These are phyloP conservation scores for Sisyra nigra DNA, from an alignment of 2,888 invertebrate genomes.

Conservation along the genomic window DNA sequence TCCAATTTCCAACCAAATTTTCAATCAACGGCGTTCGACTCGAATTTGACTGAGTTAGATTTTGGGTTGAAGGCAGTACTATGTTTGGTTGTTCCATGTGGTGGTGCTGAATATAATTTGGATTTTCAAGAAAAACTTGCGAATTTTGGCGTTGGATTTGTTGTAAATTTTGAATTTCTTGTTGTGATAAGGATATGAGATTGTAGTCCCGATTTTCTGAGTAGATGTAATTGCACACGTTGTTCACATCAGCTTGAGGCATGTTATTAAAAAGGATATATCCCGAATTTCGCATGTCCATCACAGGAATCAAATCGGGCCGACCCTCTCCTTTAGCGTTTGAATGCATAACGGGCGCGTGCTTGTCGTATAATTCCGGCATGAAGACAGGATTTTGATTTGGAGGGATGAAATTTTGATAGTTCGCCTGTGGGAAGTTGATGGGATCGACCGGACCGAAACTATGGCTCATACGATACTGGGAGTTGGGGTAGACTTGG, in stretches of 20 bases:
- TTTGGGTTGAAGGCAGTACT: constrained; percentile 8
- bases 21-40: constrained; percentile 37
- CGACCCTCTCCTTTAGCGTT: constrained; percentile 1
- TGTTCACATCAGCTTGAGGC: constrained; percentile 9
- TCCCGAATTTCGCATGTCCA: constrained; percentile 4
- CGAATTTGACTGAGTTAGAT: constrained; percentile 10
- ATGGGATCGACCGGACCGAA: neutral
- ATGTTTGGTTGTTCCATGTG: constrained; percentile 8
- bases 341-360: constrained; percentile 7
- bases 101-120: constrained; percentile 4
- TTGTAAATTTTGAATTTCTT: constrained; percentile 5
- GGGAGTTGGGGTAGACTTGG: neutral
- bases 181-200: constrained; percentile 1
- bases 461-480: neutral
- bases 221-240: constrained; percentile 9
- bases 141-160: constrained; percentile 3
- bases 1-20: constrained; percentile 56
- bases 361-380: constrained; percentile 7
- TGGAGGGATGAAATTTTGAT: neutral
- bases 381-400: constrained; percentile 9
- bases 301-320: constrained; percentile 3
- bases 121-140: constrained; percentile 2
- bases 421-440: neutral
- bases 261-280: constrained; percentile 9
- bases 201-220: constrained; percentile 9